Evolutionary conservation across 2,113 vertebrate species (phyloP).

Genomic region (Abramis brama): DNA sequence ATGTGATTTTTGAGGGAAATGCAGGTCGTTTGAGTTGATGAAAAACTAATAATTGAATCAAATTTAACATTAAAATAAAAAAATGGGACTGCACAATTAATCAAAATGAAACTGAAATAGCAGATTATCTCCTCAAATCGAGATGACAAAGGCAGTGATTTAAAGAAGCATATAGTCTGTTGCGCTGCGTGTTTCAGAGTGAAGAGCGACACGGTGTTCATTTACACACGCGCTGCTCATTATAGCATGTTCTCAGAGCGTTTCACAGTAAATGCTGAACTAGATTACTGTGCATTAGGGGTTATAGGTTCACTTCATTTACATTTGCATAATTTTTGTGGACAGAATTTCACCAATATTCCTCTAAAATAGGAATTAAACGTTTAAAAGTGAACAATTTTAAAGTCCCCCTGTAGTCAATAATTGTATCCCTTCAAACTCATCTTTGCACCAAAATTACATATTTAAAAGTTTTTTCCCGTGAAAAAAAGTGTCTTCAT

Average conservation of each 20-base stretch:
- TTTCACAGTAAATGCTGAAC: not conserved
- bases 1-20: too few relatives aligned
- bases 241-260: not conserved
- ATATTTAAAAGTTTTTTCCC: too few relatives aligned
- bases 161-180: not conserved
- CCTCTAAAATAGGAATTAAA: too few relatives aligned
- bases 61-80: not conserved
- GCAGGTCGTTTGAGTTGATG: too few relatives aligned
- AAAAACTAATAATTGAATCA: not conserved
- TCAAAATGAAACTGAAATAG: not conserved
- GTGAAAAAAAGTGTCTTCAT: too few relatives aligned
- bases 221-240: too few relatives aligned
- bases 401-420: too few relatives aligned
- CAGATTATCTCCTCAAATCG: not conserved
- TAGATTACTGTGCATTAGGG: not conserved
- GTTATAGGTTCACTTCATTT: not conserved
- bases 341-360: not conserved
- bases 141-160: not conserved
- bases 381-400: too few relatives aligned
- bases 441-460: too few relatives aligned
- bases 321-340: not conserved
- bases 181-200: too few relatives aligned
- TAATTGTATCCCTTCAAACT: too few relatives aligned
- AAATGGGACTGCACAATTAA: not conserved
- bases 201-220: too few relatives aligned